phyloP scores from a whole-genome alignment of 1,140 invertebrate genomes.

The Ctenoplectra terminalis region DNA sequence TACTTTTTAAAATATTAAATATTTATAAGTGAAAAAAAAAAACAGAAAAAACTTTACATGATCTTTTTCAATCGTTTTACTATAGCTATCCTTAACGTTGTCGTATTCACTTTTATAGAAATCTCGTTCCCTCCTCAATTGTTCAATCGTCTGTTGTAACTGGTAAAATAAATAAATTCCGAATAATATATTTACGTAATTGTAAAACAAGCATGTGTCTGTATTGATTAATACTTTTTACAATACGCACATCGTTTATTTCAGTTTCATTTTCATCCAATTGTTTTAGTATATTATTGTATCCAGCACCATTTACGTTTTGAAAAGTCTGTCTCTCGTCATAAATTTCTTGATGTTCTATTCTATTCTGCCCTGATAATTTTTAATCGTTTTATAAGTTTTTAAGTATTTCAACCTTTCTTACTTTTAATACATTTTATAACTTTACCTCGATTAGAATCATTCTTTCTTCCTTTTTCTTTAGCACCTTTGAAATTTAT shows the following conservation, averaged over 20 bases:
- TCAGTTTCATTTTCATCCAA: conserved; percentile 60
- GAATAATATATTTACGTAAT: not conserved
- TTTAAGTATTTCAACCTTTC: conserved; percentile 36
- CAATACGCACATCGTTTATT: conserved; percentile 59
- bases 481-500: conserved; percentile 13
- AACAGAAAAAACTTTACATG: conserved; percentile 73
- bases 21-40: not conserved
- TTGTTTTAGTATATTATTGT: conserved; percentile 54
- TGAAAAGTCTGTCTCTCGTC: conserved; percentile 38
- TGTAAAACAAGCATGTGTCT: not conserved
- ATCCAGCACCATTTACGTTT: conserved; percentile 36
- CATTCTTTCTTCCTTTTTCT: conserved; percentile 60
- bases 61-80: conserved; percentile 73
- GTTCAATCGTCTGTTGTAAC: conserved; percentile 74
- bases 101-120: conserved; percentile 83
- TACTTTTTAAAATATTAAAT: not conserved
- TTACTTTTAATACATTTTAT: conserved; percentile 14
- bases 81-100: conserved; percentile 78
- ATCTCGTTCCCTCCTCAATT: conserved; percentile 81
- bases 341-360: not conserved
- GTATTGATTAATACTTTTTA: not conserved
- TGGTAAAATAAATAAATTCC: conserved; percentile 33
- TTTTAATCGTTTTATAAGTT: not conserved
- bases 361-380: conserved; percentile 53
- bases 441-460: conserved; percentile 58